Percentiles rank a stretch among this genome's conserved stretches.
Evolutionary conservation across 2,888 invertebrate species (phyloP).

Genomic region (Cordilura impudica): DNA sequence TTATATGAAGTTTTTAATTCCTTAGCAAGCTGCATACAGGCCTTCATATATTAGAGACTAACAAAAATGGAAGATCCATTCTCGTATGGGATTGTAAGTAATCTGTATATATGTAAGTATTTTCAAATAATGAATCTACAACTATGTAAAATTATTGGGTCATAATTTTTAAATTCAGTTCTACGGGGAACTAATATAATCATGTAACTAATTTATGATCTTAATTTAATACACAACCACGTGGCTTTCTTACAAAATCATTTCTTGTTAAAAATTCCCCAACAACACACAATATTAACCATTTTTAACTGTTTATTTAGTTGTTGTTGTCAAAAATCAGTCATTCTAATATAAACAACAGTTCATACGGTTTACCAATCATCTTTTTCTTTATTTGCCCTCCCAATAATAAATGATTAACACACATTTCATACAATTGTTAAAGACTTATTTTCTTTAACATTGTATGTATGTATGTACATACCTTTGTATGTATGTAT

Average conservation of each 20-base stretch:
- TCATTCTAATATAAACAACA: neutral
- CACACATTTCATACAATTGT: slow-evolving; percentile 14
- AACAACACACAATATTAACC: neutral
- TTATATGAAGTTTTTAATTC: too few relatives aligned
- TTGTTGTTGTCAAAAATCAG: neutral
- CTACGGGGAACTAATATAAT: too few relatives aligned
- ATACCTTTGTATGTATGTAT: neutral
- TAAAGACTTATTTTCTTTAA: slow-evolving; percentile 4
- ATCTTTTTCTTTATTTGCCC: neutral
- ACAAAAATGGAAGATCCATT: too few relatives aligned
- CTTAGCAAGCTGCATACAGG: too few relatives aligned
- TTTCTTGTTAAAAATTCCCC: neutral
- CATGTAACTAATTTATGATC: too few relatives aligned
- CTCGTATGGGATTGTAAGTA: too few relatives aligned
- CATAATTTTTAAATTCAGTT: too few relatives aligned
- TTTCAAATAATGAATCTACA: too few relatives aligned
- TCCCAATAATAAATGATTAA: neutral
- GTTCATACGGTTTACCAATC: neutral
- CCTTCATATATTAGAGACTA: too few relatives aligned
- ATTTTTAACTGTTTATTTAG: neutral
- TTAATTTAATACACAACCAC: neutral
- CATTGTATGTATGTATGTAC: neutral
- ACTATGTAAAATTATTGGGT: too few relatives aligned
- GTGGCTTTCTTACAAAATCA: neutral
- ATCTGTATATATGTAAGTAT: too few relatives aligned